Evolutionary conservation across 2,797 vertebrate species (phyloP).

Genomic region (Chanos chanos): DNA sequence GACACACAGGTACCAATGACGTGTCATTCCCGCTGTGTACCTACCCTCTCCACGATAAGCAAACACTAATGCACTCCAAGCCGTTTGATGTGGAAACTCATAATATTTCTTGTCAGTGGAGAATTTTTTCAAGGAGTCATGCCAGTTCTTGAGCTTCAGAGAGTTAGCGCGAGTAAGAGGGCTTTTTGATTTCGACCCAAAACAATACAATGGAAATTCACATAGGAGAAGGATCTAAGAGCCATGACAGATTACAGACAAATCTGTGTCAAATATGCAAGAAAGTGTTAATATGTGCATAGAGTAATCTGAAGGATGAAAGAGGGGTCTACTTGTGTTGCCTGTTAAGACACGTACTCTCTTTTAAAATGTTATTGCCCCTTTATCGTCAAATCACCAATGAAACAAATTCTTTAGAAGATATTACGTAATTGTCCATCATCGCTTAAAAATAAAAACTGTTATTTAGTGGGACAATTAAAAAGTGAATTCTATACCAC

Average conservation of each 20-base stretch:
- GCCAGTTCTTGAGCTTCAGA: slow-evolving; percentile 32
- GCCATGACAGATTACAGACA: slow-evolving; percentile 20
- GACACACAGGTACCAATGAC: slow-evolving; percentile 67
- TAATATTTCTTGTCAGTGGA: slow-evolving; percentile 60
- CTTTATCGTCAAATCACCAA: no score
- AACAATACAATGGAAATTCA: slow-evolving; percentile 33
- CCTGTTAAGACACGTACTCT: no score
- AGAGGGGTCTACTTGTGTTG: no score
- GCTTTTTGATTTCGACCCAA: slow-evolving; percentile 50
- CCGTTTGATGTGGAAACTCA: slow-evolving; percentile 66
- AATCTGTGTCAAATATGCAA: slow-evolving; percentile 27
- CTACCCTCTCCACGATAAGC: slow-evolving; percentile 57
- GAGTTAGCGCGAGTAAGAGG: slow-evolving; percentile 20
- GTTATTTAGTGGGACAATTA: no score
- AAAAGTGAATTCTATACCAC: no score
- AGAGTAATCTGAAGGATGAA: no score
- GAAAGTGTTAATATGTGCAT: no score
- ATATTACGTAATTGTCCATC: no score
- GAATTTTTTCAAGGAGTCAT: slow-evolving; percentile 43
- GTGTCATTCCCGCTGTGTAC: slow-evolving; percentile 49
- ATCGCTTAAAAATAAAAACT: no score
- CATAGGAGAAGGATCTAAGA: slow-evolving; percentile 28
- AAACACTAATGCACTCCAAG: slow-evolving; percentile 51
- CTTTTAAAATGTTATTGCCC: no score
- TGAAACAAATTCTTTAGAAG: no score